Evolutionary conservation across 1,140 invertebrate species (phyloP), one percentile per base, ranked within the genome.

Genomic region (Bombus picipes): DNA sequence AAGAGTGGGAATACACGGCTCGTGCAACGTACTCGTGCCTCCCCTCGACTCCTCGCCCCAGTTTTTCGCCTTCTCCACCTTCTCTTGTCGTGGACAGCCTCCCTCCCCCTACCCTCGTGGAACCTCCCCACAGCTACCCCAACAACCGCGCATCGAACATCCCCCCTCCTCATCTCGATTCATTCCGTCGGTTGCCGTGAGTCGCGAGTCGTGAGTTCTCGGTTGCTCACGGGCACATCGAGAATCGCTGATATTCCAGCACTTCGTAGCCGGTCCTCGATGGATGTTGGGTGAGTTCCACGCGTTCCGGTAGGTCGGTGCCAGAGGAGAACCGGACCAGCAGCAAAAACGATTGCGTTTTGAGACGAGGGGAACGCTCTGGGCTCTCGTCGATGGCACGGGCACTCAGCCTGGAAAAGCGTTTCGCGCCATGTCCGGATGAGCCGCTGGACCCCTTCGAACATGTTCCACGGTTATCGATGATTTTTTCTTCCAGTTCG

Each of bases 231-330:
- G 13, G 74, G 59, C 37, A 47, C 75, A 34, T 13, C 12, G 8
- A 28, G 53, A 43, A 53, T 62, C 87, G 65, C 73, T 43, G 74
- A 83, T 86, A 77, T 89, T 84, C 79, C 77, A 65, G 81, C 85
- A 81, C 76, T 89, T 78, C 83, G 62, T 73, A 87, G 86, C 88
- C 81, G 81, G 77, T 90, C 87, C 90, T 81, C 87, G 87, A 89
- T 84, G 88, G 77, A 78, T 71, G 68, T 78, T 76, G 80, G 73
- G 81, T 78, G 73, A 87, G 83, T 39, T 82, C 89, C 86, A 87
- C 76, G 88, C 86, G 89, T 90, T 90, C 89, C 88, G 89, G 89
- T 90, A 90, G 89, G 82, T 88, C 87, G 89, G 87, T 89, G 85
- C 87, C 85, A 83, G 75, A 83, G 65, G 68, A 89, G 85, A 88